Evolutionary conservation across 1,140 invertebrate genomes (phyloP).

Genomic region (Panagrolaimus sp.): DNA sequence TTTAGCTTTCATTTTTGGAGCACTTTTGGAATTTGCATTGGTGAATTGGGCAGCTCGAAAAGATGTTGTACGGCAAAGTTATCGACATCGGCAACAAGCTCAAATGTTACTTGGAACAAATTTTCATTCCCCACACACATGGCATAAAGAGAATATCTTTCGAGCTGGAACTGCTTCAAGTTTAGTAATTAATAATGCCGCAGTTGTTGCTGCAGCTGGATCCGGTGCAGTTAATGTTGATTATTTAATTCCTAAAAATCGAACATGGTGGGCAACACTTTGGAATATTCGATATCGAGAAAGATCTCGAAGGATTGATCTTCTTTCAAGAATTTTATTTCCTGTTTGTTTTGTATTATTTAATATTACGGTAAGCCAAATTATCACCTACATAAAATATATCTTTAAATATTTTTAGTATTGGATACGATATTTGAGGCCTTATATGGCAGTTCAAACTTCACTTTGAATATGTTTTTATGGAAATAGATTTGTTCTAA

Average conservation of each 20-base stretch:
- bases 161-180: not conserved
- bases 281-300: conserved; percentile 52
- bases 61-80: conserved; percentile 71
- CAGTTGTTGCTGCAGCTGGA: conserved; percentile 12
- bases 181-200: not conserved
- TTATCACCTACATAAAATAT: not conserved
- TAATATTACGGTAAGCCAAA: conserved; percentile 45
- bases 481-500: too few species aligned
- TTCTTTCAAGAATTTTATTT: conserved; percentile 50
- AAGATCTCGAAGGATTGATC: conserved; percentile 47
- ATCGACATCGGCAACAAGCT: conserved; percentile 20
- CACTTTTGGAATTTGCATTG: conserved; percentile 85
- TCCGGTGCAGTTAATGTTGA: not conserved
- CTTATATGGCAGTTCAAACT: conserved; percentile 44
- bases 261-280: conserved; percentile 40
- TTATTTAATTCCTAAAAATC: not conserved
- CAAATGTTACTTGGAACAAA: conserved; percentile 16
- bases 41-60: conserved; percentile 92
- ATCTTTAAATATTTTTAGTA: conserved; percentile 41
- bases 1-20: conserved; percentile 87
- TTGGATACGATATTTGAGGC: conserved; percentile 44
- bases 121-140: conserved; percentile 17
- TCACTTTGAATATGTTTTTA: too few species aligned
- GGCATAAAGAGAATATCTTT: conserved; percentile 17
- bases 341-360: conserved; percentile 50